Conservation (phyloP, 2,113 vertebrate genomes). For the Triplophysa rosa region DNA sequence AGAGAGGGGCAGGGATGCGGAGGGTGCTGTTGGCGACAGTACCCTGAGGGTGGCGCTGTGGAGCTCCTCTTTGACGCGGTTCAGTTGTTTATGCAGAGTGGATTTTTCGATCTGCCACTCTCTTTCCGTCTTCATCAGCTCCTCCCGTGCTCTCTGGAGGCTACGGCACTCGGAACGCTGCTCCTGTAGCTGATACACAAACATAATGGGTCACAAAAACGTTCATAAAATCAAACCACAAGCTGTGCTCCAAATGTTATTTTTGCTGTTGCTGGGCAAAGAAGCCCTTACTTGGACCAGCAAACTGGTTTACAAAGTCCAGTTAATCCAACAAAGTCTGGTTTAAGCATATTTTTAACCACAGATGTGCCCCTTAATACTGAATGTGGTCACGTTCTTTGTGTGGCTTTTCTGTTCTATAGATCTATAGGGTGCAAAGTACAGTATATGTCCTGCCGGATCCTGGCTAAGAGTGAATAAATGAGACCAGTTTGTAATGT, state of each 20-base stretch:
- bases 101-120: slow-evolving; percentile 28
- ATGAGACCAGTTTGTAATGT: not conserved
- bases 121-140: slow-evolving; percentile 30
- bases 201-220: not conserved
- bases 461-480: not conserved
- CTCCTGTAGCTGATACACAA: slow-evolving; percentile 39
- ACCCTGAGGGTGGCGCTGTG: slow-evolving; percentile 55
- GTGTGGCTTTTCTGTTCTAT: no score
- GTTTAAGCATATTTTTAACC: no score
- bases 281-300: no score
- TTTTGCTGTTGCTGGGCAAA: no score
- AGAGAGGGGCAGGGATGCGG: slow-evolving; percentile 11
- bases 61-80: slow-evolving; percentile 12
- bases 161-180: slow-evolving; percentile 15
- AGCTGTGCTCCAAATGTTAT: no score
- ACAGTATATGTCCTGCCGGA: no score
- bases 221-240: not conserved
- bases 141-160: slow-evolving; percentile 27
- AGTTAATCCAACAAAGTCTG: no score
- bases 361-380: no score
- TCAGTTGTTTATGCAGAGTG: slow-evolving; percentile 37
- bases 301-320: no score
- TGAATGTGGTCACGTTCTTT: no score
- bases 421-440: no score
- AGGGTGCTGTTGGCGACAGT: slow-evolving; percentile 47